Evolutionary conservation across 2,797 vertebrate species (phyloP), one percentile per base, ranked within the genome.

Genomic region (Sebastes taczanowskii): DNA sequence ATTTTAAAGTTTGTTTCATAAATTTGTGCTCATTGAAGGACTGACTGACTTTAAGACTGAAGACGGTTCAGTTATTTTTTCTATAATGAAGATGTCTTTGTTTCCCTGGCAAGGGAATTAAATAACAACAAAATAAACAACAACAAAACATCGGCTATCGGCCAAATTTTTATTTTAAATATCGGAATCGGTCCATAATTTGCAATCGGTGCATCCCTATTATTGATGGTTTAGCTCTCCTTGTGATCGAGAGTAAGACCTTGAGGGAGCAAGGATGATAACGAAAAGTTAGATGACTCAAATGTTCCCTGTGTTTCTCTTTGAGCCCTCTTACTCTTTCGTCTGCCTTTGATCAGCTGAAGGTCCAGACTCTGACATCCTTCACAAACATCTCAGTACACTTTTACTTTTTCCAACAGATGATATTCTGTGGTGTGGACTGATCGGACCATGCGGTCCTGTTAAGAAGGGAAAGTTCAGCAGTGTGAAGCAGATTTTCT

Each of bases 301-400:
- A 8, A 68, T 81, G 88, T 85, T 90, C 68, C 87, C 78, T 2
- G n/a, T 82, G 77, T 86, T 72, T 20, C 53, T 91, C 82, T 81
- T 75, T 82, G 38, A 87, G 84, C 88, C 80, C 85, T 88, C 74
- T 70, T 84, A 82, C 91, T 87, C 71, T 77, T 70, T 83, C 71
- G 20, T 66, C 77, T 84, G 69, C 92, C 92, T 89, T 88, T 92
- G 92, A 93, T 82, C 91, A 90, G 92, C 90, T 91, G 86, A 76
- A 82, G 88, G 70, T 90, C 38, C 82, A 64, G 71, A 72, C 71
- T 71, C 65, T 62, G 76, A 65, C 34, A 49, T 49, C n/a, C 4
- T 35, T 67, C 23, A 46, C 34, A 20, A 76, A 81, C 69, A 30
- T 73, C 18, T 83, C 42, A 0, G 38, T 66, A 27, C 9, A 71